A percentile compares a stretch with the other conserved stretches of the same genome.
These are phyloP conservation scores for Lucinisca nassula DNA, from an alignment of 2,888 invertebrate genomes.

Conservation along the genomic window DNA sequence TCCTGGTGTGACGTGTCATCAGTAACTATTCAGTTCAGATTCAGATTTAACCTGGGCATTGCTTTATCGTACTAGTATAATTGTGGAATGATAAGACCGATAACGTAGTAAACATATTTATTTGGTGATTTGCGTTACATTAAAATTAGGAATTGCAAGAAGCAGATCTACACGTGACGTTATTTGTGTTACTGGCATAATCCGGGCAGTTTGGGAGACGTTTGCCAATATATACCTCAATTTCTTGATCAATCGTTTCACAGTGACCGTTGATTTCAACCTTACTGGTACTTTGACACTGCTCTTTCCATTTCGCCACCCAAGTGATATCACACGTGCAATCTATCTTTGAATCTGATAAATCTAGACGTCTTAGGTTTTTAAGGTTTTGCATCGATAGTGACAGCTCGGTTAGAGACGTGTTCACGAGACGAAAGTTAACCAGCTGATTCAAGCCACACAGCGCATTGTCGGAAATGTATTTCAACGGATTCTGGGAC, in stretches of 20 bases:
- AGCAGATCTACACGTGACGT: too few relatives aligned
- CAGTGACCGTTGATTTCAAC: conserved; percentile 57
- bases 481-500: conserved; percentile 69
- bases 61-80: too few relatives aligned
- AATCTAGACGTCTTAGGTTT: conserved; percentile 43
- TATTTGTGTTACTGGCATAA: too few relatives aligned
- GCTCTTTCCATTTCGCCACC: conserved; percentile 55
- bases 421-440: conserved; percentile 55
- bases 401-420: conserved; percentile 59
- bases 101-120: too few relatives aligned
- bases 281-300: neutral
- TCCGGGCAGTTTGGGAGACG: conserved; percentile 57
- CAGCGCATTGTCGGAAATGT: conserved; percentile 69
- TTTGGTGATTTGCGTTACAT: too few relatives aligned
- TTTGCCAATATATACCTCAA: conserved; percentile 55
- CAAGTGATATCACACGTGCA: conserved; percentile 75
- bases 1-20: too few relatives aligned
- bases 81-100: too few relatives aligned
- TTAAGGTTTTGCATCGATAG: conserved; percentile 51
- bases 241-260: conserved; percentile 57
- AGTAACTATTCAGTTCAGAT: too few relatives aligned
- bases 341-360: conserved; percentile 62
- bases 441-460: conserved; percentile 52
- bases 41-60: too few relatives aligned
- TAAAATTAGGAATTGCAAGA: neutral